Base-by-base conservation (phyloP, 1,140 invertebrate species). In the Ylistrum balloti region DNA sequence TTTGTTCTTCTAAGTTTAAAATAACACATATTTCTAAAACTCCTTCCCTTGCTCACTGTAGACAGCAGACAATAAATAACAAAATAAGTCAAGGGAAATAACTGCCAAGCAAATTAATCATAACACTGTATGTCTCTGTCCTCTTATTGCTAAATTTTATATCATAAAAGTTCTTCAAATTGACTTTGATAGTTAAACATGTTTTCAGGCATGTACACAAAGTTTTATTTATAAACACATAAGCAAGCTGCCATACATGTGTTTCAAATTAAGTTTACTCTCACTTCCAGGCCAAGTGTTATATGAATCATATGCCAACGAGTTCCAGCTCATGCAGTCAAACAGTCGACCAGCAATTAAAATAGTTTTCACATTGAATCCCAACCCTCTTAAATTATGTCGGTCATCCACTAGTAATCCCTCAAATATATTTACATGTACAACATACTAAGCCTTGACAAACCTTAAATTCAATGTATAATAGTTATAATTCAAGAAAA, bases 231-330 rank as follows among this genome's bases (percentile, higher is more conserved):
- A 74, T 28, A 13, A 3, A 22, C 56, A 74, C 56, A 48, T 48
- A 48, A 48, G 22, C 45, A 74, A 28, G 56, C 56, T 74, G 56
- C 56, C 56, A 74, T 38, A 38, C 56, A 74, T 74, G 56, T 74
- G 56, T 74, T 74, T 74, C n/a, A 74, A 74, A 74, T 74, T 74
- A 74, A 28, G 56, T 28, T 74, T 28, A 74, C 56, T 74, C 56
- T 74, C 56, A 74, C 56, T 74, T 74, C 56, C 56, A 28, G 56
- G n/a, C 56, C 56, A 28, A 28, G 56, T 74, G 22, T n/a, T 74
- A n/a, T n/a, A 28, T 74, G 56, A 74, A 74, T 74, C 56, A 74
- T 74, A n/a, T 11, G 7, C 56, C 56, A 74, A n/a, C 22, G 56
- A 74, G 7, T 28, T 74, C 22, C 56, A n/a, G 0, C n/a, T 1